Evolutionary conservation across 2,797 vertebrate genomes (phyloP), one percentile per base, ranked within the genome.

Genomic region (Brachymystax lenok): DNA sequence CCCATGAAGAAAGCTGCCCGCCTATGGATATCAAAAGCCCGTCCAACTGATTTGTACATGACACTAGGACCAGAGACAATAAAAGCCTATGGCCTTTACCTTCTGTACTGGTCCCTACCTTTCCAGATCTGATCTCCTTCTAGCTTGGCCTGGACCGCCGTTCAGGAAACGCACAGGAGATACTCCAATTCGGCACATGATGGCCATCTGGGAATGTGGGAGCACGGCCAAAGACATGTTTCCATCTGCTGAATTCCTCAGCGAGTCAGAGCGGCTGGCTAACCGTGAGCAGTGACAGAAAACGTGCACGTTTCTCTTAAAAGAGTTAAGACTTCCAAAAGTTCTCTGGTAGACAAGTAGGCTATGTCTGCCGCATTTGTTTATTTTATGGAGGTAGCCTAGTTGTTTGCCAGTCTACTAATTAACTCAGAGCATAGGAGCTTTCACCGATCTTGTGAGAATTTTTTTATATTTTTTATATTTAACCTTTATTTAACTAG

Each of bases 171-270:
- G 12, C 63, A 28, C 24, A 17, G 64, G 28, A 33, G 64, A 67
- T 30, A 24, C 54, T 59, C 19, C 28, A 67, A 33, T 67, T 28
- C 28, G 1, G 64, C 14, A 33, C 28, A 67, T 4, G 16, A 67
- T 16, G 64, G 28, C 64, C 64, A 67, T 67, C 5, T 67, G 64
- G 28, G 28, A 67, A 67, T 67, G 64, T 67, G 64, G 64, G 28
- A 33, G 28, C 1, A 28, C 27, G 14, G 63, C 63, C 63, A 66
- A 30, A 28, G 63, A 21, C 63, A 66, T 10, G 27, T 66, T 66
- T 66, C 63, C 63, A 66, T 66, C 27, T 16, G 63, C 56, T 24
- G 8, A 24, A 56, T 56, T 56, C 52, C 52, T 59, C 54, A 59
- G 54, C 19, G 54, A 59, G 54, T 59, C n/a, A n/a, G 54, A n/a